These are phyloP conservation scores for Polylopha cassiicola DNA, from an alignment of 2,888 invertebrate genomes.

Conservation along the genomic window DNA sequence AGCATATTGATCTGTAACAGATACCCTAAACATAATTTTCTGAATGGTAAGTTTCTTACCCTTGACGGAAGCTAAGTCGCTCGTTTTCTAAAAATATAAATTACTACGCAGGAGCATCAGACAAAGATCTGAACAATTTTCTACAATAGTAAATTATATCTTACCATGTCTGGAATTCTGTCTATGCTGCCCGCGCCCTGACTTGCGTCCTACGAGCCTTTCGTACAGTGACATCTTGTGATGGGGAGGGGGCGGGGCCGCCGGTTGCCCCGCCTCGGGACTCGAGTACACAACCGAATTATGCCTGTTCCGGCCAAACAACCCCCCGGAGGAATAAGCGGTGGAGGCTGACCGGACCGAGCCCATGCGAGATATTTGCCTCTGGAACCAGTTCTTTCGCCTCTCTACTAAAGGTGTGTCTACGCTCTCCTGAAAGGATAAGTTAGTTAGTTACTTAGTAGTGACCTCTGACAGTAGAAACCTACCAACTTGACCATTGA, in stretches of 20 bases:
- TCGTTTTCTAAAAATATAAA: too few relatives aligned
- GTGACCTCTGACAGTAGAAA: too few relatives aligned
- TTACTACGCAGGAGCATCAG: background rate
- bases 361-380: slow-evolving; percentile 91
- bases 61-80: too few relatives aligned
- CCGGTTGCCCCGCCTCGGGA: slow-evolving; percentile 77
- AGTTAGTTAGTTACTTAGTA: slow-evolving; percentile 14
- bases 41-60: too few relatives aligned
- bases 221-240: slow-evolving; percentile 91
- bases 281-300: slow-evolving; percentile 85
- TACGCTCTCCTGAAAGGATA: slow-evolving; percentile 86
- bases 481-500: too few relatives aligned
- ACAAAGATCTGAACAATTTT: background rate
- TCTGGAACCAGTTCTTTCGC: slow-evolving; percentile 91
- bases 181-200: slow-evolving; percentile 81
- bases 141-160: slow-evolving; percentile 22
- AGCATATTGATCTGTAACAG: too few relatives aligned
- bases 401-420: slow-evolving; percentile 92
- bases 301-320: slow-evolving; percentile 86
- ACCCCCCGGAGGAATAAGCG: slow-evolving; percentile 86
- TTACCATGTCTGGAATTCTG: slow-evolving; percentile 81
- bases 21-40: too few relatives aligned
- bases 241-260: slow-evolving; percentile 54
- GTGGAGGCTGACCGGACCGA: slow-evolving; percentile 91
- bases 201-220: slow-evolving; percentile 87